Conservation (phyloP, 2,797 vertebrate species). For the Hylomyscus alleni region DNA sequence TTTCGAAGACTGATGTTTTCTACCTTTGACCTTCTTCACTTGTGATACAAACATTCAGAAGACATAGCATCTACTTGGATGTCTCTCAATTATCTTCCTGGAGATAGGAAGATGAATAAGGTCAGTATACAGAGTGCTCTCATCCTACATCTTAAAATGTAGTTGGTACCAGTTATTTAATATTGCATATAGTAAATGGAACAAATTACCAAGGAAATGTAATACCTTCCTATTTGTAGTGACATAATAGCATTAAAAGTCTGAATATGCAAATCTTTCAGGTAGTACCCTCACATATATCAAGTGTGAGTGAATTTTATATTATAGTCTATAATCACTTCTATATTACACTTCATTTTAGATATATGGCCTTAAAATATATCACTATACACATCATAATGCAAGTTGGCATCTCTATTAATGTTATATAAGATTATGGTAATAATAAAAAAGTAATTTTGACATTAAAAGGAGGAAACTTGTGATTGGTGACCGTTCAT, state of each 20-base stretch:
- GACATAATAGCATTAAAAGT: background rate
- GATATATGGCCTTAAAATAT: constrained; percentile 80
- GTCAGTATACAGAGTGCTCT: background rate
- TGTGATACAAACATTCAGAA: background rate
- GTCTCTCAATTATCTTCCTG: background rate
- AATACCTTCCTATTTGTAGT: background rate
- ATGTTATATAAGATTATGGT: constrained; percentile 78
- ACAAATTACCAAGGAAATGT: background rate
- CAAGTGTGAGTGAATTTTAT: constrained; percentile 52
- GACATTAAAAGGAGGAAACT: constrained; percentile 84
- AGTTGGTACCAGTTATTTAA: background rate
- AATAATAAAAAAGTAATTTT: constrained; percentile 84
- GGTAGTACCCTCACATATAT: constrained; percentile 13
- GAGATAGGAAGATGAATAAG: background rate
- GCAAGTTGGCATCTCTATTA: constrained; percentile 66
- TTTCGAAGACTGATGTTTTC: background rate
- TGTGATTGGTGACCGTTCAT: constrained; percentile 84
- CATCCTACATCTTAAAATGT: background rate
- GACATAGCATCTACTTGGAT: too few relatives aligned
- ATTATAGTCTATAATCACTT: background rate
- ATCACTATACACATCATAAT: constrained; percentile 71
- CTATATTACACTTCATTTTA: constrained; percentile 74
- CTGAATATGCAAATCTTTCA: constrained; percentile 29
- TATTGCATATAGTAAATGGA: background rate
- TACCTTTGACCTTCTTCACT: background rate